Evolutionary conservation across 2,888 invertebrate genomes (phyloP).

Genomic region (Diaprepes abbreviatus): DNA sequence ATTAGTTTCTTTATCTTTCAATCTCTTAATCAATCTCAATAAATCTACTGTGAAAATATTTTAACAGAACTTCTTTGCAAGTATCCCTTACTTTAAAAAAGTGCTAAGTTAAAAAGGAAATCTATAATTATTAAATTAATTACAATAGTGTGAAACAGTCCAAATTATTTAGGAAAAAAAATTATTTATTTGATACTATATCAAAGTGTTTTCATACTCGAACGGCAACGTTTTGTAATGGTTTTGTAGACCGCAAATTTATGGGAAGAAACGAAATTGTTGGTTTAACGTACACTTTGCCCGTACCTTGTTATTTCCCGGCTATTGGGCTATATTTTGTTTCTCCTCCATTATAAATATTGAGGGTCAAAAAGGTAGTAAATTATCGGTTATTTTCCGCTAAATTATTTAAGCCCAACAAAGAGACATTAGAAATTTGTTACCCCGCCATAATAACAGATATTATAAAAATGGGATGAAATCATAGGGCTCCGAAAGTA

Average conservation of each 20-base stretch:
- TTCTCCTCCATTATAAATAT: constrained; percentile 44
- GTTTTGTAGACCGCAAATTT: constrained; percentile 47
- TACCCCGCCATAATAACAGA: constrained; percentile 23
- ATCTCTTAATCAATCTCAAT: too few species aligned
- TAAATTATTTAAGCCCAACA: constrained; percentile 38
- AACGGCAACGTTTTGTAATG: constrained; percentile 31
- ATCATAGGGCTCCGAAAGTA: neutral
- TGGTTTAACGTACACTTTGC: constrained; percentile 40
- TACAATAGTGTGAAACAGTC: too few species aligned
- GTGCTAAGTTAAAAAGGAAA: too few species aligned
- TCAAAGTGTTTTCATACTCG: constrained; percentile 13
- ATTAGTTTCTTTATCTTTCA: too few species aligned
- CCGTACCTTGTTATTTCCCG: constrained; percentile 45
- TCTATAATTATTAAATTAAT: too few species aligned
- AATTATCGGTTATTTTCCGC: constrained; percentile 42
- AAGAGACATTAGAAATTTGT: constrained; percentile 42
- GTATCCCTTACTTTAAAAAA: too few species aligned
- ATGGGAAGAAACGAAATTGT: constrained; percentile 45
- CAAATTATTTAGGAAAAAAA: too few species aligned
- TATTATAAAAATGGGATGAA: constrained; percentile 16
- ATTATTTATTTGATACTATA: neutral
- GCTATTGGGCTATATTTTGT: constrained; percentile 44
- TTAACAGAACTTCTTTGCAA: too few species aligned
- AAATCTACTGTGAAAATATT: too few species aligned
- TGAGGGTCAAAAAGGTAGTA: constrained; percentile 46